Evolutionary conservation across 2,888 invertebrate species (phyloP).

Genomic region (Cataglyphis livida): DNA sequence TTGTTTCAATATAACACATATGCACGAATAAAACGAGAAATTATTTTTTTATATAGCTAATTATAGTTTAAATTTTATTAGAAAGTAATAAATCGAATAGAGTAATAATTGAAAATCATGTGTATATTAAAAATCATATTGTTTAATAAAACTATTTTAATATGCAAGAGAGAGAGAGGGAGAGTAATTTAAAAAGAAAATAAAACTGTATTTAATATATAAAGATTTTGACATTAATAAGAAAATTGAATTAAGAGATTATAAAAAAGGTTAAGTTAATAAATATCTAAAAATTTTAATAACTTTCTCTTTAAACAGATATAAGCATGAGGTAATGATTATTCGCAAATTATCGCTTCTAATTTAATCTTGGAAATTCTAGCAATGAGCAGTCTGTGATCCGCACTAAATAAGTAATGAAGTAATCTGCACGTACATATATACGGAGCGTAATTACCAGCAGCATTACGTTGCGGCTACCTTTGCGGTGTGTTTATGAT

Average conservation of each 20-base stretch:
- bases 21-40: not conserved
- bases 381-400: constrained; percentile 37
- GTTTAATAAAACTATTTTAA: not conserved
- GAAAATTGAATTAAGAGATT: not conserved
- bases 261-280: not conserved
- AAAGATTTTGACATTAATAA: not conserved
- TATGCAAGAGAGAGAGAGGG: not conserved
- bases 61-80: not conserved
- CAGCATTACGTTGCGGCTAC: constrained; percentile 39
- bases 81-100: not conserved
- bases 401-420: constrained; percentile 29
- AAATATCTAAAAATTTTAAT: not conserved
- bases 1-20: not conserved
- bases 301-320: not conserved
- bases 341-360: constrained; percentile 37
- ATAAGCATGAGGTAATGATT: not conserved
- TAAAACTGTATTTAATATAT: not conserved
- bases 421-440: constrained; percentile 43
- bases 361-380: constrained; percentile 9
- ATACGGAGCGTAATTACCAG: constrained; percentile 28
- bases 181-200: not conserved
- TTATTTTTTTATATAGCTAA: not conserved
- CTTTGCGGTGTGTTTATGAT: constrained; percentile 50
- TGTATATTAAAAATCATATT: not conserved
- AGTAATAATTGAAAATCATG: not conserved